Conservation (phyloP, 2,797 vertebrate genomes). For the Poecilia wingei region DNA sequence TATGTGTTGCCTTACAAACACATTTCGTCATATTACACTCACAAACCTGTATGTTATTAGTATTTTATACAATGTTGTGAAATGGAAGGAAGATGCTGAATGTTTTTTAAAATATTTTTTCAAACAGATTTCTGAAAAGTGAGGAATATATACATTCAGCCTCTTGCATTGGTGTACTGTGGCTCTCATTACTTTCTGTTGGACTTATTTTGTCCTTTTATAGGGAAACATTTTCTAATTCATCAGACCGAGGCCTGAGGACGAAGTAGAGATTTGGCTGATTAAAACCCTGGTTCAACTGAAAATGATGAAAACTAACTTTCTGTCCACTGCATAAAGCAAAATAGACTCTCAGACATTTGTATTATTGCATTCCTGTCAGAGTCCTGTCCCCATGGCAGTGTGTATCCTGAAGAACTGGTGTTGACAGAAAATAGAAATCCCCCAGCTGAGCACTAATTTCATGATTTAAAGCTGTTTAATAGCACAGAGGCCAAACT, state of each 20-base stretch:
- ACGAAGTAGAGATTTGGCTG: neutral
- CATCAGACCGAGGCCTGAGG: constrained; percentile 34
- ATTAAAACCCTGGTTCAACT: neutral
- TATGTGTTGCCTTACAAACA: neutral
- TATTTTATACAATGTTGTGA: neutral
- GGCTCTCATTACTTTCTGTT: constrained; percentile 12
- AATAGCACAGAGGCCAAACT: constrained; percentile 44
- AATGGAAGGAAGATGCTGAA: neutral
- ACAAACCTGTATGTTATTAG: neutral
- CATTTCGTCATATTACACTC: neutral
- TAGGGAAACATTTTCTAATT: constrained; percentile 39
- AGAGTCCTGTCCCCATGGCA: constrained; percentile 27
- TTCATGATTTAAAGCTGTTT: constrained; percentile 62
- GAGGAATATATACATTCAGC: neutral
- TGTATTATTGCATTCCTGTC: constrained; percentile 51
- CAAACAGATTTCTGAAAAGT: neutral
- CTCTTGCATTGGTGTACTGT: neutral
- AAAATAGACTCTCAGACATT: constrained; percentile 12
- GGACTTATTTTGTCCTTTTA: constrained; percentile 50
- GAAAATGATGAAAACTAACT: neutral
- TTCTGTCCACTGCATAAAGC: neutral
- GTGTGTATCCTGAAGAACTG: constrained; percentile 42
- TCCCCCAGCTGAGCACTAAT: constrained; percentile 61
- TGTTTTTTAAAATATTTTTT: neutral
- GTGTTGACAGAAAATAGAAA: constrained; percentile 56